Evolutionary conservation across 2,888 invertebrate species (phyloP), one percentile per base, ranked within the genome.

Genomic region (Pseudoips prasinana): DNA sequence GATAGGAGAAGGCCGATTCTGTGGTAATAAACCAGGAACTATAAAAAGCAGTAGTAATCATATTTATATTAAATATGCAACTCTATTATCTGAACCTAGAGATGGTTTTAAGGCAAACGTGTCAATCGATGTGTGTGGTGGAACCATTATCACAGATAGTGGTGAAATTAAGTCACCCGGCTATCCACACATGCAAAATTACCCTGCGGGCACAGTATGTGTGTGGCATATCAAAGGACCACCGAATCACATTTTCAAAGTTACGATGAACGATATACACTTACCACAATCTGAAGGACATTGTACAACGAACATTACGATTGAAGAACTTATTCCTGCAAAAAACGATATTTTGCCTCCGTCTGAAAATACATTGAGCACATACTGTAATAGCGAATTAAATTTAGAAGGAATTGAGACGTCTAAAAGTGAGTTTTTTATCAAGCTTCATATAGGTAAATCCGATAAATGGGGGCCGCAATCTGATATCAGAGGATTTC

Each of bases 71-170:
- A 92, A 92, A 60, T 97, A 93, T 72, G 91, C 91, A 39, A 95
- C 95, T 0, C 91, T 93, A 52, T 65, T 92, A 0, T 58, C 87
- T 1, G 92, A 92, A 34, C 96, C 96, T 0, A 91, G 91, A 43
- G 92, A 93, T 70, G 96, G 96, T 5, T 96, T 97, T 67, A 92
- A 92, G 66, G 94, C 94, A 0, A 90, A 90, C 35, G 79, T 93
- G 22, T 90, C 92, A 17, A 89, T 94, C 37, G 92, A 93, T 65
- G 51, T 76, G 18, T 86, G 83, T 46, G 87, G 87, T 34, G 96
- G 97, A n/a, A 92, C 92, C 1, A 84, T 92, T 27, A 73, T 92
- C 34, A 87, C 90, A 0, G 58, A 43, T 28, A 72, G 54, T n/a
- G 96, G 95, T 0, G 72, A 85, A 18, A 77, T 97, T 7, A 78